Evolutionary conservation across 2,113 vertebrate species (phyloP).

Genomic region (Oreochromis spilurus): DNA sequence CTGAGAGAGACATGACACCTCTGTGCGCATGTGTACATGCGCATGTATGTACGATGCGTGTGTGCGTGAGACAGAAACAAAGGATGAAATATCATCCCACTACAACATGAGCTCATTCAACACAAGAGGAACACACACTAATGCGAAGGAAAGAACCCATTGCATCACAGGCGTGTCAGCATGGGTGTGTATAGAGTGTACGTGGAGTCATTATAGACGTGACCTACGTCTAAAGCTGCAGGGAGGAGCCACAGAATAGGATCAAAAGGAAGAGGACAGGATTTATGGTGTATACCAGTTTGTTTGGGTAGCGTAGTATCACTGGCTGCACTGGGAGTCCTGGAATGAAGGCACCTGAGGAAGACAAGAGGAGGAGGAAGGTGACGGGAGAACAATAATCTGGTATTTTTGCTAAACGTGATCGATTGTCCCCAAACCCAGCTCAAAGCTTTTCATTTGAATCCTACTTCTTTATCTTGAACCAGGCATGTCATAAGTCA

Average conservation of each 20-base stretch:
- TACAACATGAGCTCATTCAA: slow-evolving; percentile 52
- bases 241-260: neutral
- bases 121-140: slow-evolving; percentile 6
- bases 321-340: slow-evolving; percentile 93
- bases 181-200: neutral
- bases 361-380: neutral
- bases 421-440: neutral
- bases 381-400: neutral
- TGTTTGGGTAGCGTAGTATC: slow-evolving; percentile 87
- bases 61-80: neutral
- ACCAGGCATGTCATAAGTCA: neutral
- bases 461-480: rapidly evolving
- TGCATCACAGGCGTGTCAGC: slow-evolving; percentile 6
- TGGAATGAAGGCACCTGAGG: slow-evolving; percentile 89
- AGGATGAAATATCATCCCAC: slow-evolving; percentile 64
- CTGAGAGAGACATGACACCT: slow-evolving; percentile 37
- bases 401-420: neutral
- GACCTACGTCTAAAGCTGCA: neutral
- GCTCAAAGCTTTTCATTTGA: neutral
- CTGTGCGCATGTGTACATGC: neutral
- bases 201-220: neutral
- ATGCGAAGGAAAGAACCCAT: neutral
- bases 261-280: neutral
- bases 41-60: neutral
- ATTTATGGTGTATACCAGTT: slow-evolving; percentile 78